phyloP scores from a whole-genome alignment of 37 sponge, comb jelly and placozoan genomes.

The Halichondria panicea region DNA sequence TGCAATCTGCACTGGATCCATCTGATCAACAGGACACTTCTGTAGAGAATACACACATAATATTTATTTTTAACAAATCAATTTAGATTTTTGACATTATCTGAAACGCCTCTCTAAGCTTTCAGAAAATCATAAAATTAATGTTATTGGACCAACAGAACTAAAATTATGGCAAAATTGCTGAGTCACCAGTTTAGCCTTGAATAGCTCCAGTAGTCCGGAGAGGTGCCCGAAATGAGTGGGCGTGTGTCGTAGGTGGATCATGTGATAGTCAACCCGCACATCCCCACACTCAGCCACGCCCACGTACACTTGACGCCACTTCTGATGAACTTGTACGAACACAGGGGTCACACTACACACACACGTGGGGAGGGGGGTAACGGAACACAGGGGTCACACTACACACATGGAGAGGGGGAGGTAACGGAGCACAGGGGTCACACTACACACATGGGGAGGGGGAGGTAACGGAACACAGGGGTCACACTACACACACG shows the following conservation, averaged over 20 bases:
- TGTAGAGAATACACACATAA: not conserved
- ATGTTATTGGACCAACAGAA: not conserved
- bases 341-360: conserved; percentile 76
- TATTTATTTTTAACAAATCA: not conserved
- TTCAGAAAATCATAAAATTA: not conserved
- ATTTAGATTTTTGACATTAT: too few species aligned
- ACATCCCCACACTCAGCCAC: conserved; percentile 71
- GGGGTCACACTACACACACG: conserved; percentile 5
- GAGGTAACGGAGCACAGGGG: not conserved
- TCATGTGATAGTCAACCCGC: conserved; percentile 63
- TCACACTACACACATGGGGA: not conserved
- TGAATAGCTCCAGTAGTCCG: conserved; percentile 88
- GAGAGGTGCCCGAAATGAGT: conserved; percentile 79
- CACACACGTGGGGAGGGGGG: not conserved
- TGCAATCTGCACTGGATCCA: conserved; percentile 56
- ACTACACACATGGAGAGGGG: not conserved
- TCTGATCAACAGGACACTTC: not conserved
- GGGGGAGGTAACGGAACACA: not conserved
- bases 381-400: not conserved
- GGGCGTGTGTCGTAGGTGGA: conserved; percentile 82
- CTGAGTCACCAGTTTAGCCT: conserved; percentile 69
- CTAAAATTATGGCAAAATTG: not conserved
- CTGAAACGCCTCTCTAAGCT: not conserved
- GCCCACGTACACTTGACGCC: conserved; percentile 89
- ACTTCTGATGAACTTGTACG: conserved; percentile 73